These are phyloP conservation scores for Argopecten irradians DNA, from an alignment of 1,140 invertebrate species.

Conservation along the genomic window DNA sequence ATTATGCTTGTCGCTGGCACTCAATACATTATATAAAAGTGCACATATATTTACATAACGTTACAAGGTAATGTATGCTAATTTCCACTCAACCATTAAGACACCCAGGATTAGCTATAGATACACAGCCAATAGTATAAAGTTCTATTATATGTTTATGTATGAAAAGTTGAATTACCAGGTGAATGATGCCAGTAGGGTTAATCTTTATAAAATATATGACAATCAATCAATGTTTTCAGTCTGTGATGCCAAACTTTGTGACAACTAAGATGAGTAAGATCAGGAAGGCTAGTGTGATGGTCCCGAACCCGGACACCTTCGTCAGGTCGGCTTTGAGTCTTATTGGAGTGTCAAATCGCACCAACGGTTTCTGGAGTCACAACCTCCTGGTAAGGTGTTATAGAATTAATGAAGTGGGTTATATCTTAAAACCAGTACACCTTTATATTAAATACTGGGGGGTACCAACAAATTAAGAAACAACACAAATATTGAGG, in stretches of 20 bases:
- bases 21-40: not conserved
- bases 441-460: too few species aligned
- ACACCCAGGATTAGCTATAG: too few species aligned
- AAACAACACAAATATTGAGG: too few species aligned
- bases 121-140: not conserved
- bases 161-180: not conserved
- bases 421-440: too few species aligned
- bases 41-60: not conserved
- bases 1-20: not conserved
- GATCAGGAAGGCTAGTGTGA: conserved; percentile 86
- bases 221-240: conserved; percentile 77
- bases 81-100: too few species aligned
- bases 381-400: conserved; percentile 70
- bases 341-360: conserved; percentile 76
- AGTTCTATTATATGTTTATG: not conserved
- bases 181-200: too few species aligned
- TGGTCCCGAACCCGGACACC: conserved; percentile 86
- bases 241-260: conserved; percentile 91
- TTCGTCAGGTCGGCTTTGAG: conserved; percentile 88
- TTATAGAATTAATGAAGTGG: too few species aligned
- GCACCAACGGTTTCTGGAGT: conserved; percentile 64
- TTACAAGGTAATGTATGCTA: not conserved
- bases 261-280: conserved; percentile 96
- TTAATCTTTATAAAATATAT: conserved; percentile 24
- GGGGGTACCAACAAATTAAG: too few species aligned